These are phyloP conservation scores for Trochalopteron elliotii DNA, from an alignment of 2,113 vertebrate species.

Conservation along the genomic window DNA sequence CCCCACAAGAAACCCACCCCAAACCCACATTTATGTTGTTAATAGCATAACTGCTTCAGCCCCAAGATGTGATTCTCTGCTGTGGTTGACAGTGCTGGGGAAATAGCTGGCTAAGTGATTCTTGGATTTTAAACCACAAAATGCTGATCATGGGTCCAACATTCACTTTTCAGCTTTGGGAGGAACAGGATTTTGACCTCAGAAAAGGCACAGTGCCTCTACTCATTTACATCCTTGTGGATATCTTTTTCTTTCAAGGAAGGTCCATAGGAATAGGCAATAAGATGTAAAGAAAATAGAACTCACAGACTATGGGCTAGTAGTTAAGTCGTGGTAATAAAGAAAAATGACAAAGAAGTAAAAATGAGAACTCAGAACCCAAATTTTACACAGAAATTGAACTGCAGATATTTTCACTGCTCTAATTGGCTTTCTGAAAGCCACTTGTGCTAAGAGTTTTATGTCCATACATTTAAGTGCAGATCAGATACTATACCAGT, in stretches of 20 bases:
- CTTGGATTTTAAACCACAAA: slow-evolving; percentile 19
- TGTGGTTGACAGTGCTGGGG: slow-evolving; percentile 26
- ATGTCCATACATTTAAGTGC: background rate
- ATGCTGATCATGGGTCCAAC: background rate
- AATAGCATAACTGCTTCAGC: background rate
- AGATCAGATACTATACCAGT: background rate
- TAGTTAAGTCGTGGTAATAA: background rate
- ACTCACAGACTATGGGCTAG: background rate
- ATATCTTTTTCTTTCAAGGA: background rate
- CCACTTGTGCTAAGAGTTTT: background rate
- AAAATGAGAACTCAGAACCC: background rate
- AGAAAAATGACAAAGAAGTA: background rate
- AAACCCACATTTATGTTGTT: background rate
- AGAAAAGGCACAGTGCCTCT: background rate
- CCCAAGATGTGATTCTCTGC: slow-evolving; percentile 3
- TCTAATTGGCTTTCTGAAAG: background rate
- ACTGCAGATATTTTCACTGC: background rate
- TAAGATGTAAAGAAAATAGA: background rate
- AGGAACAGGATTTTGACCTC: slow-evolving; percentile 11
- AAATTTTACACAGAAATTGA: background rate
- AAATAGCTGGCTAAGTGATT: slow-evolving; percentile 6
- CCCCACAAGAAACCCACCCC: background rate
- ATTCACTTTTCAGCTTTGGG: slow-evolving; percentile 29
- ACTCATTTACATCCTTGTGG: background rate
- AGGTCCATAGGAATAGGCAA: background rate